Evolutionary conservation across 2,888 invertebrate genomes (phyloP).

Genomic region (Zygaena filipendulae): DNA sequence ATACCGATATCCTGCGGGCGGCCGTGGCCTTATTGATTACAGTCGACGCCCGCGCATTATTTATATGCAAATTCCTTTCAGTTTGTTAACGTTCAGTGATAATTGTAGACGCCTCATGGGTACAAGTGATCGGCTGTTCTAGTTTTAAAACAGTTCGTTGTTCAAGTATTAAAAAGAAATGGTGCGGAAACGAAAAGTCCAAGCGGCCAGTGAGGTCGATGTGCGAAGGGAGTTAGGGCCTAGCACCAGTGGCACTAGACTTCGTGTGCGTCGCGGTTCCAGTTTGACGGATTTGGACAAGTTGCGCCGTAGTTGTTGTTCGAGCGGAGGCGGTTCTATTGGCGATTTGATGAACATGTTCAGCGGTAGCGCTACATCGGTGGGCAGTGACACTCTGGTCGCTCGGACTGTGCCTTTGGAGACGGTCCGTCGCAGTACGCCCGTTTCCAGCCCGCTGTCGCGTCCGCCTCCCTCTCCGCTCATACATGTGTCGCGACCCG

Average conservation of each 20-base stretch:
- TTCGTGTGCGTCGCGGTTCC: conserved; percentile 75
- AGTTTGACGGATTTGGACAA: conserved; percentile 80
- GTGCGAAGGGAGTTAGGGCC: conserved; percentile 63
- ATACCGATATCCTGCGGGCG: conserved; percentile 61
- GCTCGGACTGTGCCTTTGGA: conserved; percentile 79
- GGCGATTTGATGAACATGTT: conserved; percentile 86
- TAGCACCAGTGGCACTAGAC: conserved; percentile 56
- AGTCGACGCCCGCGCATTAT: conserved; percentile 39
- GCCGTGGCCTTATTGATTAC: conserved; percentile 58
- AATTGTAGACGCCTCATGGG: conserved; percentile 27
- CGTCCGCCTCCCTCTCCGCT: conserved; percentile 46
- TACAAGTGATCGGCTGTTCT: too few species aligned
- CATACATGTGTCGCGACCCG: conserved; percentile 47
- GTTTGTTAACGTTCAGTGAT: conserved; percentile 41
- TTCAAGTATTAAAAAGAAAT: conserved; percentile 33
- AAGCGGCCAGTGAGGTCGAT: conserved; percentile 55
- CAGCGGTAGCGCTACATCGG: conserved; percentile 76
- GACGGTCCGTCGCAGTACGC: conserved; percentile 69
- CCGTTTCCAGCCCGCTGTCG: conserved; percentile 55
- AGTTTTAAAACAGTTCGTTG: conserved; percentile 8
- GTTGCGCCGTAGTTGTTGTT: conserved; percentile 51
- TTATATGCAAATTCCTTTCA: conserved; percentile 50
- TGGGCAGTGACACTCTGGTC: conserved; percentile 77
- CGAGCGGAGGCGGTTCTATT: conserved; percentile 72
- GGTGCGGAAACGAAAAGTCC: conserved; percentile 49